These are phyloP conservation scores for Melanocharis versteri DNA, from an alignment of 2,113 vertebrate species.

Conservation along the genomic window DNA sequence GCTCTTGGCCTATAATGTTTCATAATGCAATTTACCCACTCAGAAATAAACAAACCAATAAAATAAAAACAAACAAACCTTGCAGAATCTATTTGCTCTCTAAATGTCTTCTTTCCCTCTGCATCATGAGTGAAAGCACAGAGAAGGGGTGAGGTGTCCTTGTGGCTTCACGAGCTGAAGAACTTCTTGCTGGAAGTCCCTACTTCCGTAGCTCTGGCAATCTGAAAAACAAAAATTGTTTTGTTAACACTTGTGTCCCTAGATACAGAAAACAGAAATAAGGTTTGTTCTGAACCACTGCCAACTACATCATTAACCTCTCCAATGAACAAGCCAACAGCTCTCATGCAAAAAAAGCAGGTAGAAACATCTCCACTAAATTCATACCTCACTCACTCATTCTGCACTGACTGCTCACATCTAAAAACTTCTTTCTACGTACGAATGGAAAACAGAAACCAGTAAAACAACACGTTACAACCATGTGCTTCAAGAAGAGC, in stretches of 20 bases:
- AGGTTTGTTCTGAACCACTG: background rate
- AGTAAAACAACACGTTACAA: background rate
- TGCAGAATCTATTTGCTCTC: conserved; percentile 1
- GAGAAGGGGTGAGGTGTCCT: background rate
- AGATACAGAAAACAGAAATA: background rate
- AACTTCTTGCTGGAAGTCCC: background rate
- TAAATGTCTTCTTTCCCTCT: background rate
- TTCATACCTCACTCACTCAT: fast-evolving
- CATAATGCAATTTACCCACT: background rate
- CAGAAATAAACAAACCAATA: background rate
- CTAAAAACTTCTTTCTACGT: background rate
- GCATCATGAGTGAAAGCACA: background rate
- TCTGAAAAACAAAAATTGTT: conserved; percentile 56
- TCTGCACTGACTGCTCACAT: background rate
- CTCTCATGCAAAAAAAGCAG: background rate
- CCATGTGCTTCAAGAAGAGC: background rate
- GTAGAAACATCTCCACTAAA: background rate
- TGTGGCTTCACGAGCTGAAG: background rate
- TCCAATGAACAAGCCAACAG: background rate
- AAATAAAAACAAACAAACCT: conserved; percentile 47
- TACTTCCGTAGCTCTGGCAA: background rate
- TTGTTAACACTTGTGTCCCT: background rate
- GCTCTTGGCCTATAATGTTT: background rate
- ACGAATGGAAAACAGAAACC: background rate
- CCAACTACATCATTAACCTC: background rate